A percentile compares a stretch with the other conserved stretches of the same genome.
These are phyloP conservation scores for Psittacara wagleri DNA, from an alignment of 2,113 vertebrate genomes.

Conservation along the genomic window DNA sequence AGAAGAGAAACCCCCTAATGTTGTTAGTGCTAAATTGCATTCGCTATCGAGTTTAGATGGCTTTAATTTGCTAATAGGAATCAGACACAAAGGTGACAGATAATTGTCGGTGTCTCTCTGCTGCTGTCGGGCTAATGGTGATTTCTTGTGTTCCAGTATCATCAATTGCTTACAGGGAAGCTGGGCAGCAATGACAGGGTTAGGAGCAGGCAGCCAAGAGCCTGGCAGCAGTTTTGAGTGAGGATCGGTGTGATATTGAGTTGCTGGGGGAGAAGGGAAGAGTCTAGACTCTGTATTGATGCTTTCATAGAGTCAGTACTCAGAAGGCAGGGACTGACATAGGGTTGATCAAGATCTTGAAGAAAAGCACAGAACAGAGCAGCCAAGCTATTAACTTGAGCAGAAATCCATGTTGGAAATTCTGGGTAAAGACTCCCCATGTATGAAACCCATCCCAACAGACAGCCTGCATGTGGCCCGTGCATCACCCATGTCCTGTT, in stretches of 20 bases:
- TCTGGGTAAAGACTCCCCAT: neutral
- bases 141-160: neutral
- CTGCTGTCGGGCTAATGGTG: neutral
- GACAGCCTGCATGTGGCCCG: neutral
- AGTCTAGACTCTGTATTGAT: neutral
- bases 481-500: accelerated
- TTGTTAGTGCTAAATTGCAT: neutral
- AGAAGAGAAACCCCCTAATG: neutral
- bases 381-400: neutral
- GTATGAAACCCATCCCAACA: neutral
- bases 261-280: neutral
- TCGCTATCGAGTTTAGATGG: neutral
- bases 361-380: neutral
- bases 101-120: neutral
- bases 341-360: neutral
- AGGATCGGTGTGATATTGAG: neutral
- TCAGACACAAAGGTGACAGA: neutral
- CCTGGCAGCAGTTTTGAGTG: neutral
- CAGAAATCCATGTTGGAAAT: neutral
- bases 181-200: neutral
- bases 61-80: neutral
- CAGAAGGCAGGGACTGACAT: neutral
- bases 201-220: neutral
- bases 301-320: neutral
- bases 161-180: neutral